A percentile compares a stretch with the other conserved stretches of the same genome.
phyloP scores from a whole-genome alignment of 53 echinoderm and acorn worm genomes.

The Paracentrotus lividus region DNA sequence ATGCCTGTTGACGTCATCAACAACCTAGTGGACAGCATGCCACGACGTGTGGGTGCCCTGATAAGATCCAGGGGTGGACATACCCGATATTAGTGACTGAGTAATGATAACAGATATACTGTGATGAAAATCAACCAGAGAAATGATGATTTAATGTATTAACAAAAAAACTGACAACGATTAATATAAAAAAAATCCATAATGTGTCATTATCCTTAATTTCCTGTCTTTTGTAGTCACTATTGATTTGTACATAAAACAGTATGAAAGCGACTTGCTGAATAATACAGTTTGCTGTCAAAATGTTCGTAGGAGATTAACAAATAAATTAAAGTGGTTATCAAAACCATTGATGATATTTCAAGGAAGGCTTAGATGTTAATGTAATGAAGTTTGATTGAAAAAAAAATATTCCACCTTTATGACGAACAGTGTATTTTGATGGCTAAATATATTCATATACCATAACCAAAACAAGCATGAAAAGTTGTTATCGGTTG shows the following conservation, averaged over 20 bases:
- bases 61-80: slow-evolving; percentile 42
- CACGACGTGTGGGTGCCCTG: slow-evolving; percentile 45
- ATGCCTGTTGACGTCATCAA: slow-evolving; percentile 49
- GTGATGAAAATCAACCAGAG: neutral
- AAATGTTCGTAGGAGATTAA: neutral
- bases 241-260: neutral
- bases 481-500: too few relatives aligned
- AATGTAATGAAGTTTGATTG: slow-evolving; percentile 6
- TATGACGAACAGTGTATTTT: slow-evolving; percentile 52
- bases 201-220: neutral
- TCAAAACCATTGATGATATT: neutral
- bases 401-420: slow-evolving; percentile 52
- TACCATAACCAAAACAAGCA: too few relatives aligned
- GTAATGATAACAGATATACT: slow-evolving; percentile 3
- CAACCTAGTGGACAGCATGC: slow-evolving; percentile 52
- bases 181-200: neutral
- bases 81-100: slow-evolving; percentile 35
- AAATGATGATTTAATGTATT: neutral
- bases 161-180: neutral
- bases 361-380: too few relatives aligned
- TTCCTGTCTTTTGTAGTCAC: neutral
- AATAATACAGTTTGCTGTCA: neutral
- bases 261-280: neutral
- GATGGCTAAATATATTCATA: too few relatives aligned
- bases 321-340: slow-evolving; percentile 37